These are phyloP conservation scores for Picus viridis DNA, from an alignment of 2,797 vertebrate species.

Conservation along the genomic window DNA sequence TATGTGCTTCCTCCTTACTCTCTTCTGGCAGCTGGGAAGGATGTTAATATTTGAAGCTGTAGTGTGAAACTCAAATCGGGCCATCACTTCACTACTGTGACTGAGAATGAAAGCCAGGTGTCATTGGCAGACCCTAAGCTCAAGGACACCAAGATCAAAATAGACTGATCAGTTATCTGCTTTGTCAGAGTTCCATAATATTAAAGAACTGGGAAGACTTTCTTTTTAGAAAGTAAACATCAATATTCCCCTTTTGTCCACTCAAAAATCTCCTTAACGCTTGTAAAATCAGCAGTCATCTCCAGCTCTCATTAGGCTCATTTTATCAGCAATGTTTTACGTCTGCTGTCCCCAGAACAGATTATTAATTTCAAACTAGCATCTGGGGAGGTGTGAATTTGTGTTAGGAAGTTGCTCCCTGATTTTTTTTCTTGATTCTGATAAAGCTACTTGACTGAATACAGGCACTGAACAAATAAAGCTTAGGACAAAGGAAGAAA, in stretches of 20 bases:
- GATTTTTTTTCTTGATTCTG: not conserved
- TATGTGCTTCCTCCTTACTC: not conserved
- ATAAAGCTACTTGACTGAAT: not conserved
- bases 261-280: not conserved
- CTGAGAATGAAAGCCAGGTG: not conserved
- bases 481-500: not conserved
- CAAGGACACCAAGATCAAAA: not conserved
- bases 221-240: not conserved
- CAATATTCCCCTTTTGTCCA: not conserved
- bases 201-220: not conserved
- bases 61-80: not conserved
- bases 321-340: conserved; percentile 45
- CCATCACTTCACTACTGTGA: not conserved
- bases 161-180: not conserved
- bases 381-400: conserved; percentile 26
- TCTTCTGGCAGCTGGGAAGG: not conserved
- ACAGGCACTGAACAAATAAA: not conserved
- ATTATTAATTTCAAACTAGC: conserved; percentile 43
- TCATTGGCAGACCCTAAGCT: conserved; percentile 1
- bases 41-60: not conserved
- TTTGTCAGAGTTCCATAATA: not conserved
- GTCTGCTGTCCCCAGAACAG: conserved; percentile 36
- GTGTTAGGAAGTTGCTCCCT: conserved; percentile 6
- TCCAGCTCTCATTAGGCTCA: conserved; percentile 14
- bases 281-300: conserved; percentile 26